Percentiles rank a stretch among this genome's conserved stretches.
phyloP scores from a whole-genome alignment of 2,888 invertebrate species.

The Cataglyphis rosenhaueri region DNA sequence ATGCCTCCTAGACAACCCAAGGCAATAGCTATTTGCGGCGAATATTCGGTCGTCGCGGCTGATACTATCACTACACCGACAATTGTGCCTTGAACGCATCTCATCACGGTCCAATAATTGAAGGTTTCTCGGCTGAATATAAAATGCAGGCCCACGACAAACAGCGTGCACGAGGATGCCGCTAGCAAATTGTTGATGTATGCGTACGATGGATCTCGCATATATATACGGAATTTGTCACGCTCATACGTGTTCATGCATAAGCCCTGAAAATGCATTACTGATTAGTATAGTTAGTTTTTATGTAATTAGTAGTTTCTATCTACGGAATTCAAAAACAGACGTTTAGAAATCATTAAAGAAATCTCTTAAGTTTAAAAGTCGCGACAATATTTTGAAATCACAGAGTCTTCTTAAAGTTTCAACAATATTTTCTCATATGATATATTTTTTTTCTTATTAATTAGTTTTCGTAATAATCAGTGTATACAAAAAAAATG shows the following conservation, averaged over 20 bases:
- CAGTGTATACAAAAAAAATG: background rate
- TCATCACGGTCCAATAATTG: conserved; percentile 82
- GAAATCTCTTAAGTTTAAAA: background rate
- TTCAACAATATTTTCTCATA: background rate
- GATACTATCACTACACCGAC: conserved; percentile 81
- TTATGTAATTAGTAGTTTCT: background rate
- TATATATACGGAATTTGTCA: background rate
- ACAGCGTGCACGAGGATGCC: conserved; percentile 72
- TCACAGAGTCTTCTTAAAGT: no score
- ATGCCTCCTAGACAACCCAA: conserved; percentile 73
- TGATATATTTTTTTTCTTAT: background rate
- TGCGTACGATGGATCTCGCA: conserved; percentile 17
- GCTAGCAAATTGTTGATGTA: conserved; percentile 76
- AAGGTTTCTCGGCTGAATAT: conserved; percentile 73
- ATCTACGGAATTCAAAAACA: background rate
- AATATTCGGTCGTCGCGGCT: conserved; percentile 80
- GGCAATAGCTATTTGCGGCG: conserved; percentile 74
- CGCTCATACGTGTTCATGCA: background rate
- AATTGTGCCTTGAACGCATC: conserved; percentile 82
- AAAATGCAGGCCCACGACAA: conserved; percentile 75
- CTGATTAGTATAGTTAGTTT: background rate
- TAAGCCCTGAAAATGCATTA: conserved; percentile 54
- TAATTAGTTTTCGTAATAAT: background rate
- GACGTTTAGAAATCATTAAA: background rate
- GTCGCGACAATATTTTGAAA: background rate